Evolutionary conservation across 2,113 vertebrate species (phyloP), one percentile per base, ranked within the genome.

Genomic region (Propithecus coquereli): DNA sequence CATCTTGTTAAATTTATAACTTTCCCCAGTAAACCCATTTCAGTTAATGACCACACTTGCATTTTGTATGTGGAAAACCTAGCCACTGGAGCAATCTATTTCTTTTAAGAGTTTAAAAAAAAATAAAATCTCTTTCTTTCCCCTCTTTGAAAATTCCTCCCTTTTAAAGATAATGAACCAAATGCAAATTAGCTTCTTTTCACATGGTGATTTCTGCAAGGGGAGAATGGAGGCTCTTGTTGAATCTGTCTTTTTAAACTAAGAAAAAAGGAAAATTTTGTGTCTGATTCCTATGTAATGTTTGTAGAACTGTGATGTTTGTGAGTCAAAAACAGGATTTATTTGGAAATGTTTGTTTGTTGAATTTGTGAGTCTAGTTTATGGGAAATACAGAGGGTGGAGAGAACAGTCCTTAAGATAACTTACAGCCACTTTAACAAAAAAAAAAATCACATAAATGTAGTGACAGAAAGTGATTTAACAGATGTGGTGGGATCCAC

Each of bases 141-240:
- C 45, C n/a, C 22, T 74, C 47, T 93, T 93, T 96, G 63, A 94
- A 90, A 84, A 87, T 73, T 59, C 23, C 37, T 59, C 18, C 7
- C n/a, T 77, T 90, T 91, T 93, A 91, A 89, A 57, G 54, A 73
- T 61, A 73, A 82, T 61, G 57, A 90, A 86, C 66, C 22, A 74
- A 73, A 61, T 77, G 79, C 71, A 94, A 59, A 95, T 91, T 84
- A 54, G 45, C 37, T 91, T 68, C 40, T 95, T 96, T 94, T 76
- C 90, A 88, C 47, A 87, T 68, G 71, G 47, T 79, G 73, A 94
- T 91, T 95, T 70, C 32, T 30, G 40, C 77, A 71, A 27, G 11
- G 6, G 22, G 47, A 65, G 82, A 93, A 45, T 80, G 14, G 59
- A 94, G 43, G 12, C n/a, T 92, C 30, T 87, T 70, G 20, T 63